Evolutionary conservation across 2,888 invertebrate genomes (phyloP), one percentile per base, ranked within the genome.

Genomic region (Mellilla xanthometata): DNA sequence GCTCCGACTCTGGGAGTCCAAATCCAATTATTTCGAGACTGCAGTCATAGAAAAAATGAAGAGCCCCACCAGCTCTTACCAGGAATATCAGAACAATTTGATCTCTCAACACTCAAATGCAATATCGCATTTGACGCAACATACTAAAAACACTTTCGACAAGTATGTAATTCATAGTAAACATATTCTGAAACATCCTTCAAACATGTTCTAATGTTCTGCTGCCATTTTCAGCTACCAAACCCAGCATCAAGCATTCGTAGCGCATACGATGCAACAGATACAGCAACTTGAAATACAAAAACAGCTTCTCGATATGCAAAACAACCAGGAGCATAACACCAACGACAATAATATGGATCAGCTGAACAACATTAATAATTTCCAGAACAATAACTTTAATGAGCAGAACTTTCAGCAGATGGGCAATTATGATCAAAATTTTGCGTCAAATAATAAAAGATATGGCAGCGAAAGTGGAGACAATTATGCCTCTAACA

Each of bases 1-100:
- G 61, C 91, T 98, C 52, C 95, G 96, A 54, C 91, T 99, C 30
- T 99, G 99, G 99, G 98, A 99, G 88, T 96, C 97, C 58, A 98
- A 99, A 90, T 94, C 95, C 54, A 95, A 96, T 89, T 96, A 96
- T 88, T 95, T 97, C 76, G 94, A 95, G 75, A 90, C 93, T 8
- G 91, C 93, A 6, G 95, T 96, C 56, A 94, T 97, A 66, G 95
- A 95, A 53, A 95, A 96, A 82, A 92, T 99, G 88, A 95, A 96
- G 74, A 95, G 95, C 61, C 97, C 98, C 1, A 93, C 94, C 53
- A 92, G 93, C 42, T 96, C 97, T n/a, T 95, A 97, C 91, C 94
- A 95, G 65, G 95, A 95, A 68, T 97, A 96, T 78, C 96, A 98
- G 90, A 94, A 95, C 52, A 94, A 94, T 75, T 88, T 97, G 60